phyloP scores from a whole-genome alignment of 2,888 invertebrate genomes.

The Gonocerus acuteangulatus region DNA sequence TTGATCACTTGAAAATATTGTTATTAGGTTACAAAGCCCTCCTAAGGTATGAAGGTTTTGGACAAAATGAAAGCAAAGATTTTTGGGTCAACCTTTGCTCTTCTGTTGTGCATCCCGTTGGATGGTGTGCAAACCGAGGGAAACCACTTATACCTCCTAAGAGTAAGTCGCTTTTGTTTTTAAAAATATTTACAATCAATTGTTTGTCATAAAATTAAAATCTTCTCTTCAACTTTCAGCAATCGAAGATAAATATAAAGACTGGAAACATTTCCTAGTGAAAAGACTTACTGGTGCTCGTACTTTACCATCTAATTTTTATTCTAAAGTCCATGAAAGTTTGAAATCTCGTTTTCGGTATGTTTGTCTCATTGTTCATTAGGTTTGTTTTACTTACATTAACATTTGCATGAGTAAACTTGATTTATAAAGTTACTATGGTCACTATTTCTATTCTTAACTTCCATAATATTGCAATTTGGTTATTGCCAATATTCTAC shows the following conservation, averaged over 20 bases:
- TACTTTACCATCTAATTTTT: constrained; percentile 87
- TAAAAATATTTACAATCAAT: too few species aligned
- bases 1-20: too few species aligned
- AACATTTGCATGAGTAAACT: too few species aligned
- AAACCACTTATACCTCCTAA: constrained; percentile 91
- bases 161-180: constrained; percentile 48
- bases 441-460: too few species aligned
- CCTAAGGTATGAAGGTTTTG: constrained; percentile 82
- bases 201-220: too few species aligned
- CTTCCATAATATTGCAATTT: too few species aligned
- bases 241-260: constrained; percentile 85
- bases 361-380: constrained; percentile 29
- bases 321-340: constrained; percentile 76
- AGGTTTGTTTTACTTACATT: constrained; percentile 8
- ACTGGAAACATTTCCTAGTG: constrained; percentile 93
- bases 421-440: too few species aligned
- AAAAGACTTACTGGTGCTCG: constrained; percentile 89
- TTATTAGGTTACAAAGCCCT: constrained; percentile 53
- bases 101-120: constrained; percentile 91
- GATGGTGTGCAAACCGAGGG: constrained; percentile 94
- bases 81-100: constrained; percentile 96
- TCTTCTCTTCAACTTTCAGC: constrained; percentile 47
- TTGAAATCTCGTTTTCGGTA: constrained; percentile 67
- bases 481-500: background rate
- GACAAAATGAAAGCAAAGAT: constrained; percentile 76